Evolutionary conservation across 53 echinoderm and acorn worm genomes (phyloP).

Genomic region (Mesocentrotus franciscanus): DNA sequence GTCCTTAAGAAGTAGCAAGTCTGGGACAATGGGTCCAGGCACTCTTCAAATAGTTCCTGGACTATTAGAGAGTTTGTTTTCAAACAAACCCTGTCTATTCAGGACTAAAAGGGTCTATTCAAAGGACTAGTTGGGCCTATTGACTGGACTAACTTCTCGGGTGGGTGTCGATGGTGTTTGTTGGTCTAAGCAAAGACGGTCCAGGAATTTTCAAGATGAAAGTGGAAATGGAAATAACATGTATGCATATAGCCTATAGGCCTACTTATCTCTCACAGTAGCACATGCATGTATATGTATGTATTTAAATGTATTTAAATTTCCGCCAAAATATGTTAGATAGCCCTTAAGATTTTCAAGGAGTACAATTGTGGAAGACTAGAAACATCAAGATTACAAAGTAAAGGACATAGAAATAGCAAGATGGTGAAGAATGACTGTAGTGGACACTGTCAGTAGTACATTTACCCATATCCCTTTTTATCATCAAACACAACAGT

Average conservation of each 20-base stretch:
- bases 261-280: too few relatives aligned
- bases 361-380: too few relatives aligned
- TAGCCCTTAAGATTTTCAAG: too few relatives aligned
- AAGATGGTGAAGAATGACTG: neutral
- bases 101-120: neutral
- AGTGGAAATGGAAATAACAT: neutral
- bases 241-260: too few relatives aligned
- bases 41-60: constrained; percentile 16
- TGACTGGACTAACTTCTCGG: neutral
- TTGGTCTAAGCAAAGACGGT: neutral
- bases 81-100: neutral
- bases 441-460: neutral
- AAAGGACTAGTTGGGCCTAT: neutral
- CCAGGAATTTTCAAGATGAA: neutral
- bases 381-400: too few relatives aligned
- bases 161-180: constrained; percentile 2
- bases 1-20: constrained; percentile 31
- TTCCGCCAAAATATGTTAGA: too few relatives aligned
- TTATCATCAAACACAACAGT: neutral
- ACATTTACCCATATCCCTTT: neutral
- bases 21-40: neutral
- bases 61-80: constrained; percentile 25
- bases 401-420: neutral
- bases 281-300: neutral
- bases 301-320: neutral